These are phyloP conservation scores for Fringilla coelebs DNA, from an alignment of 2,797 vertebrate species.

Conservation along the genomic window DNA sequence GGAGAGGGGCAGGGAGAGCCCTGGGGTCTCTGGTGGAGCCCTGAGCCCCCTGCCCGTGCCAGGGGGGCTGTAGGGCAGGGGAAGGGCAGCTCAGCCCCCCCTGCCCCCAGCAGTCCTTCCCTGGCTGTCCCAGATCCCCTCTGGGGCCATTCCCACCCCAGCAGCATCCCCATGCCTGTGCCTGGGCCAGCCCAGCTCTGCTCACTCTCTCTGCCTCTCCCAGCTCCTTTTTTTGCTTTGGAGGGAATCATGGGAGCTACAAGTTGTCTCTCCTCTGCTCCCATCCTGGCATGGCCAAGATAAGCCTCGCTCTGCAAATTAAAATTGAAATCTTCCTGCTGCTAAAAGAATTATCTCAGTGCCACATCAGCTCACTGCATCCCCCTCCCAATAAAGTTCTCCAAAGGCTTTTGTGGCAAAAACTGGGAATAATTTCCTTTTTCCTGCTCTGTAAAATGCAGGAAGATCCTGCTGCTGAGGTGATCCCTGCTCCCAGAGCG, in stretches of 20 bases:
- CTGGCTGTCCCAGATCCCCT: background rate
- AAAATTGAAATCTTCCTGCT: background rate
- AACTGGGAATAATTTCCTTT: background rate
- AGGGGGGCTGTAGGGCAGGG: background rate
- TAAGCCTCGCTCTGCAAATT: background rate
- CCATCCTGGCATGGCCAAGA: background rate
- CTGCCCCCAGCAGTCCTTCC: background rate
- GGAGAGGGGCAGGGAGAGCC: background rate
- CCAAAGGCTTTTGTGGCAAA: background rate
- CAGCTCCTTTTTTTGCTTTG: accelerated
- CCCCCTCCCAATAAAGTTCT: slow-evolving; percentile 20
- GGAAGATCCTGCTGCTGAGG: background rate
- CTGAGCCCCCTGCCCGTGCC: background rate
- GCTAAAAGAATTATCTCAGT: slow-evolving; percentile 18
- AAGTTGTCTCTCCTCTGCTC: background rate
- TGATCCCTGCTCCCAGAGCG: background rate
- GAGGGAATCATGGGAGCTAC: background rate
- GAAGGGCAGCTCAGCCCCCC: background rate
- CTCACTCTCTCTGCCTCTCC: background rate
- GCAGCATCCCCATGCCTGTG: background rate
- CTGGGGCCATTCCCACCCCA: accelerated
- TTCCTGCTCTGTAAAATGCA: background rate
- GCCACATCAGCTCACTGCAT: background rate
- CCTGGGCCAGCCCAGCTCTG: accelerated
- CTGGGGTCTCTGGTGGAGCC: background rate